phyloP scores from a whole-genome alignment of 2,888 invertebrate genomes.

The Pycnomerus fuliginosus region DNA sequence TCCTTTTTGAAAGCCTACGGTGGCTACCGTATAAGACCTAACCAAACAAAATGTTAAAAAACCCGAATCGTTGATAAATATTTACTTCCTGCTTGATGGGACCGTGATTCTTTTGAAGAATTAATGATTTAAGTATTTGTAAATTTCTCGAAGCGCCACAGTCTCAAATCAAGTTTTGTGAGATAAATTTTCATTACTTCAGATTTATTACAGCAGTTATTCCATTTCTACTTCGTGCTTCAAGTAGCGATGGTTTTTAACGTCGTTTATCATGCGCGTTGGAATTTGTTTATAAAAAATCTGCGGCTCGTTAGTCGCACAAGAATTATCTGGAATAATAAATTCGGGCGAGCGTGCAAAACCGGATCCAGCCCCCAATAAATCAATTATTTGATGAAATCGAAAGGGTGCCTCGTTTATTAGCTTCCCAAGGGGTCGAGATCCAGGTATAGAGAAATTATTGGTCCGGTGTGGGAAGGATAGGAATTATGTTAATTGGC shows the following conservation, averaged over 20 bases:
- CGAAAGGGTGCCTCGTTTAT: neutral
- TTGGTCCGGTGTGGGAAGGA: too few relatives aligned
- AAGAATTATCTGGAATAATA: too few relatives aligned
- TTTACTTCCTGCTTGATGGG: slow-evolving; percentile 21
- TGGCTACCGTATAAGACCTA: slow-evolving; percentile 24
- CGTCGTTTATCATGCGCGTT: slow-evolving; percentile 6
- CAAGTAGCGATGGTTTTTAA: slow-evolving; percentile 4
- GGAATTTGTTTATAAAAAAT: slow-evolving; percentile 4
- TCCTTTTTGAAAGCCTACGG: slow-evolving; percentile 5
- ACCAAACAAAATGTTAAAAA: slow-evolving; percentile 33
- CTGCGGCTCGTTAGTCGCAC: neutral
- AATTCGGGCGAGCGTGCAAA: slow-evolving; percentile 17
- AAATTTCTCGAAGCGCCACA: slow-evolving; percentile 18
- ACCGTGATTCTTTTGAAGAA: too few relatives aligned
- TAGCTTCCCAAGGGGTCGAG: too few relatives aligned
- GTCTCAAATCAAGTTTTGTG: slow-evolving; percentile 19
- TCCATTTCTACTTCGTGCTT: slow-evolving; percentile 4
- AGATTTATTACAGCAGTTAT: slow-evolving; percentile 19
- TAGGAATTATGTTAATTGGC: too few relatives aligned
- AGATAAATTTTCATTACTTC: slow-evolving; percentile 23
- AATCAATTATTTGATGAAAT: slow-evolving; percentile 22
- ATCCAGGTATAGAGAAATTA: too few relatives aligned
- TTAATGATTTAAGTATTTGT: slow-evolving; percentile 19
- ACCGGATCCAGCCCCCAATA: slow-evolving; percentile 23
- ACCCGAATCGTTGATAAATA: slow-evolving; percentile 11